These are phyloP conservation scores for Prionchulus punctatus DNA, from an alignment of 2,888 invertebrate species.

Conservation along the genomic window DNA sequence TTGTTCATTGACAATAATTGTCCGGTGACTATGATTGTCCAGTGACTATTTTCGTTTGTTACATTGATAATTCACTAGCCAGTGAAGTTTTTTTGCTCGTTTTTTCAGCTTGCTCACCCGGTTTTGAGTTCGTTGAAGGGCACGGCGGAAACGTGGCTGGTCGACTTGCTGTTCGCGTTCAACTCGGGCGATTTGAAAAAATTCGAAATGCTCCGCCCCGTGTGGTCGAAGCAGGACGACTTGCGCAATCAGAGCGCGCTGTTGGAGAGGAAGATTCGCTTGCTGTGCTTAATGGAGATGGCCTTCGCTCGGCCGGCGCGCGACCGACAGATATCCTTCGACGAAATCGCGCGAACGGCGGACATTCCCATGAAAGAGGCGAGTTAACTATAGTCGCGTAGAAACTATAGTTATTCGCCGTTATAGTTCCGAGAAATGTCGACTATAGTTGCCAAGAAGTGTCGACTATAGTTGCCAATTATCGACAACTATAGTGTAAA, in stretches of 20 bases:
- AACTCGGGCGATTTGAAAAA: constrained; percentile 64
- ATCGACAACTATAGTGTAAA: too few species aligned
- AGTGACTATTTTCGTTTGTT: too few species aligned
- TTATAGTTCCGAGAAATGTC: too few species aligned
- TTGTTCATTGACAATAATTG: too few species aligned
- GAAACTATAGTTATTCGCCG: neutral
- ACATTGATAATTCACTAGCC: constrained; percentile 11
- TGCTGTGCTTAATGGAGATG: constrained; percentile 96
- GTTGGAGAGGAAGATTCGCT: constrained; percentile 63
- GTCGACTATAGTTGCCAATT: too few species aligned
- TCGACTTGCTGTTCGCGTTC: constrained; percentile 64
- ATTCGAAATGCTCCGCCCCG: constrained; percentile 51
- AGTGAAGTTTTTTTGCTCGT: too few species aligned
- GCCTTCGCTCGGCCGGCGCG: constrained; percentile 83
- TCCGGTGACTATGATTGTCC: too few species aligned
- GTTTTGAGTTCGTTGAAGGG: constrained; percentile 65
- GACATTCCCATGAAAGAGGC: constrained; percentile 50
- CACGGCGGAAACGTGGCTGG: constrained; percentile 64
- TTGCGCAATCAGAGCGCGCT: constrained; percentile 21
- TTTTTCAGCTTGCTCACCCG: constrained; percentile 68
- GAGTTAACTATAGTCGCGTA: neutral
- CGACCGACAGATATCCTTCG: constrained; percentile 58
- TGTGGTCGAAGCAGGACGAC: constrained; percentile 36
- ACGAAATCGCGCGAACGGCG: constrained; percentile 71
- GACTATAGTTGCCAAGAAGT: too few species aligned